phyloP scores from a whole-genome alignment of 92 coral and sea anemone species.

The Phymanthus crucifer region DNA sequence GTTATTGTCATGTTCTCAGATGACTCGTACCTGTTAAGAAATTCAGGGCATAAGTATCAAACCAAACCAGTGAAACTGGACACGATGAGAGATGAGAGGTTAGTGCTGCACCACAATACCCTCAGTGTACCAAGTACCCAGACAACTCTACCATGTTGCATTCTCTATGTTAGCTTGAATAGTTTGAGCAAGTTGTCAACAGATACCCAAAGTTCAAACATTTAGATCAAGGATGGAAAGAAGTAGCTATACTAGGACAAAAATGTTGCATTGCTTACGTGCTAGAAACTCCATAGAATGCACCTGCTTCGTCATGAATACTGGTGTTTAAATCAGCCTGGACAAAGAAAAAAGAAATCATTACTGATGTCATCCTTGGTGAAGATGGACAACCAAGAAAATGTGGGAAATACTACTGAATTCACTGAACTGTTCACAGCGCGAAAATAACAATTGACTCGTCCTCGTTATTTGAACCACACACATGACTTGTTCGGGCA shows the following conservation, averaged over 20 bases:
- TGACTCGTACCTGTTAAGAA: slow-evolving; percentile 79
- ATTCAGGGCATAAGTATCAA: neutral
- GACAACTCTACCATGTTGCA: too few relatives aligned
- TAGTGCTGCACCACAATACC: too few relatives aligned
- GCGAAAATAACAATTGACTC: too few relatives aligned
- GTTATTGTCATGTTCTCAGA: slow-evolving; percentile 98
- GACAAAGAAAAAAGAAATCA: slow-evolving; percentile 1
- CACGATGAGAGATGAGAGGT: too few relatives aligned
- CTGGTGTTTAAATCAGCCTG: slow-evolving; percentile 98
- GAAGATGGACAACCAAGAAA: neutral
- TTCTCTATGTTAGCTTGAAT: too few relatives aligned
- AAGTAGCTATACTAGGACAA: neutral
- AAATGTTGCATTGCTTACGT: slow-evolving; percentile 63
- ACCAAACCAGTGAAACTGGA: neutral
- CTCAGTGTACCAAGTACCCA: too few relatives aligned
- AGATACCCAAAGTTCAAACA: neutral
- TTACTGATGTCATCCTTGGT: neutral
- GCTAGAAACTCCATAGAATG: slow-evolving; percentile 99
- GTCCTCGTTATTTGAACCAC: too few relatives aligned
- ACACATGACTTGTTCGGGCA: too few relatives aligned
- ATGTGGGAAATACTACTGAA: neutral
- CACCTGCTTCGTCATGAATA: slow-evolving; percentile 96
- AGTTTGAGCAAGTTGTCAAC: too few relatives aligned
- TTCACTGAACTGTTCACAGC: too few relatives aligned
- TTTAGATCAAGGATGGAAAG: too few relatives aligned